These are phyloP conservation scores for Buphagus erythrorhynchus DNA, from an alignment of 2,797 vertebrate species.

Conservation along the genomic window DNA sequence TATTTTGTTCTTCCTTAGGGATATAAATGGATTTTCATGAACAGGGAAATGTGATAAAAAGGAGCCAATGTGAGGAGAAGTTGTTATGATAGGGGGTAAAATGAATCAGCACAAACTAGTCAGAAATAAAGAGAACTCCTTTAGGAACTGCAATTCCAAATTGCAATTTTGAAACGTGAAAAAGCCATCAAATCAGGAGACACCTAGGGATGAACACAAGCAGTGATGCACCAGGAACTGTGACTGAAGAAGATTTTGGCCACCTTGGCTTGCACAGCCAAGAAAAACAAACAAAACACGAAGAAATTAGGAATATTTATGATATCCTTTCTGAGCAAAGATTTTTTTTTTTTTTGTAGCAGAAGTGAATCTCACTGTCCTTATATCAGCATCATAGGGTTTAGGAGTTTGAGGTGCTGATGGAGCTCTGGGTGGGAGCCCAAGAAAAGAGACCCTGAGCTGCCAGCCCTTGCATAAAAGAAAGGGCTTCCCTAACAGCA, in stretches of 20 bases:
- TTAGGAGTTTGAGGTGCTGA: not conserved
- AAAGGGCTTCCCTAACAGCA: not conserved
- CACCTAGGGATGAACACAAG: not conserved
- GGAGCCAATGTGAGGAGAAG: not conserved
- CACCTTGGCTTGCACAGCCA: not conserved
- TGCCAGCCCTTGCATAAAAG: too few species aligned
- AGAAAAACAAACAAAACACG: not conserved
- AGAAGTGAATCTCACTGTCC: not conserved
- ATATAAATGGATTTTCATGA: not conserved
- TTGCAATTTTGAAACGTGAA: not conserved
- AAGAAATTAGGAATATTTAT: not conserved
- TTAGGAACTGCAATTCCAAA: not conserved
- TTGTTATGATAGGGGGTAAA: not conserved
- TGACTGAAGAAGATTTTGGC: not conserved
- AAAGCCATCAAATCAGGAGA: not conserved
- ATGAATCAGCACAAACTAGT: not conserved
- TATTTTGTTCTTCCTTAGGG: not conserved
- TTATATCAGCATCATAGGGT: accelerated
- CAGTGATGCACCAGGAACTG: not conserved
- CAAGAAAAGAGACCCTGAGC: accelerated
- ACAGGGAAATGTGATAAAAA: not conserved
- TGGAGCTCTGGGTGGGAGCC: not conserved
- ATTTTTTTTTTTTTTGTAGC: not conserved
- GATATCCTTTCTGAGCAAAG: not conserved
- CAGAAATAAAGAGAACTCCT: not conserved